phyloP scores from a whole-genome alignment of 2,888 invertebrate species.

The Balanococcus diminutus region DNA sequence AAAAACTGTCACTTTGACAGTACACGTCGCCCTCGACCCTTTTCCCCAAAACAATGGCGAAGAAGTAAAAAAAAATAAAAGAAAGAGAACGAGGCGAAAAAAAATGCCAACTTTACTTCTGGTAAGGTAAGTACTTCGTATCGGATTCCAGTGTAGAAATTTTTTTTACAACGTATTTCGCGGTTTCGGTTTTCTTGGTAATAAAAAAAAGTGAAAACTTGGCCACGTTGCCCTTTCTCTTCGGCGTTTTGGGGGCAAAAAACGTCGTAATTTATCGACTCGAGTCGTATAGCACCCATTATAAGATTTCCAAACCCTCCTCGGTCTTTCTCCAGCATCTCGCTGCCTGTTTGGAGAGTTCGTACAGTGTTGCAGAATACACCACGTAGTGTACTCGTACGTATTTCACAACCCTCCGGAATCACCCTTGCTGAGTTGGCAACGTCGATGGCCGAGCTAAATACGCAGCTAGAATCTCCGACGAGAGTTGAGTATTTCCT shows the following conservation, averaged over 20 bases:
- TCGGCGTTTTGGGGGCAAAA: background rate
- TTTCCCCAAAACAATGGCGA: background rate
- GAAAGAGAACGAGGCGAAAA: background rate
- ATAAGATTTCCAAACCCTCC: background rate
- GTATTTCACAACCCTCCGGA: too few species aligned
- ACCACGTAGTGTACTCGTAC: too few species aligned
- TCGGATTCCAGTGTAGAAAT: background rate
- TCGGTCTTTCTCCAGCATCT: background rate
- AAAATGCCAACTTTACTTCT: background rate
- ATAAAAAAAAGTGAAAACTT: background rate
- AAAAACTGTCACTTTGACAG: conserved; percentile 2
- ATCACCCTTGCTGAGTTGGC: background rate
- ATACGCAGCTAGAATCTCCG: background rate
- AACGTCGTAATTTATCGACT: conserved; percentile 38
- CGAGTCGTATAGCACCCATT: background rate
- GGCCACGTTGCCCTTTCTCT: background rate
- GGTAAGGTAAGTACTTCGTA: background rate
- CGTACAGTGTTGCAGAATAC: background rate
- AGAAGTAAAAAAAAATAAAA: background rate
- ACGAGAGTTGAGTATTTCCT: background rate
- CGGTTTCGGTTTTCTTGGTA: background rate
- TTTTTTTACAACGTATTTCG: background rate
- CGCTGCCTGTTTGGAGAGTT: background rate
- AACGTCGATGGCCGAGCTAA: background rate
- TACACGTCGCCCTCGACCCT: background rate